Evolutionary conservation across 2,888 invertebrate genomes (phyloP).

Genomic region (Drosophila lacicola): DNA sequence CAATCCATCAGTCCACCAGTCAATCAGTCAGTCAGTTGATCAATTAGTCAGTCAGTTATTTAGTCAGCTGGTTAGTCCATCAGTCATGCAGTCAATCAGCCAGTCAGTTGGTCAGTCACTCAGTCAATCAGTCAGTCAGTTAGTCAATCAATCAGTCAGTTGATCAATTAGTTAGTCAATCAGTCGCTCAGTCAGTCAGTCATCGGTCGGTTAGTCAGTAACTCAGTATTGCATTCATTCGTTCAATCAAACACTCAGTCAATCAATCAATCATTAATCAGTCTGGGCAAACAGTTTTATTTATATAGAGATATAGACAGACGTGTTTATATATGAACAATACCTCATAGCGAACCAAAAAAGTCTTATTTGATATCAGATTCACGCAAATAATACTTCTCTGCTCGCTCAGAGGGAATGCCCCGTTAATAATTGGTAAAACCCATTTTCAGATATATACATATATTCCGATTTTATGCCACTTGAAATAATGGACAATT

Average conservation of each 20-base stretch:
- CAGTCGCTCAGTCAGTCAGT: background rate
- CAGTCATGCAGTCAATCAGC: too few relatives aligned
- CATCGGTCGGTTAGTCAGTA: too few relatives aligned
- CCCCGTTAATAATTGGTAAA: background rate
- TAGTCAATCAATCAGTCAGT: background rate
- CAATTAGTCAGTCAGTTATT: background rate
- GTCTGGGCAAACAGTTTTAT: background rate
- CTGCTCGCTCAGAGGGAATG: slow-evolving; percentile 41
- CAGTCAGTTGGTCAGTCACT: too few relatives aligned
- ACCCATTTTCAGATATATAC: background rate
- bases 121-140: too few relatives aligned
- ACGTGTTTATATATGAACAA: slow-evolving; percentile 11
- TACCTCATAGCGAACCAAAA: slow-evolving; percentile 33
- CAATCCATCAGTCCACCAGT: too few relatives aligned
- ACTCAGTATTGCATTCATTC: background rate
- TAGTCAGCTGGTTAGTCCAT: background rate
- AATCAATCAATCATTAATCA: background rate
- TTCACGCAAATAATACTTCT: slow-evolving; percentile 40
- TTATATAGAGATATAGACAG: background rate
- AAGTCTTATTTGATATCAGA: slow-evolving; percentile 40
- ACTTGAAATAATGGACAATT: slow-evolving; percentile 6
- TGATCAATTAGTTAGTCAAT: background rate
- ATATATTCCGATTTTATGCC: too few relatives aligned
- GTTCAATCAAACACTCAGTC: background rate
- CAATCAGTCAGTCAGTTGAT: background rate